Base-by-base conservation (phyloP, 1,140 invertebrate genomes). In the Leptinotarsa undecemlineata region DNA sequence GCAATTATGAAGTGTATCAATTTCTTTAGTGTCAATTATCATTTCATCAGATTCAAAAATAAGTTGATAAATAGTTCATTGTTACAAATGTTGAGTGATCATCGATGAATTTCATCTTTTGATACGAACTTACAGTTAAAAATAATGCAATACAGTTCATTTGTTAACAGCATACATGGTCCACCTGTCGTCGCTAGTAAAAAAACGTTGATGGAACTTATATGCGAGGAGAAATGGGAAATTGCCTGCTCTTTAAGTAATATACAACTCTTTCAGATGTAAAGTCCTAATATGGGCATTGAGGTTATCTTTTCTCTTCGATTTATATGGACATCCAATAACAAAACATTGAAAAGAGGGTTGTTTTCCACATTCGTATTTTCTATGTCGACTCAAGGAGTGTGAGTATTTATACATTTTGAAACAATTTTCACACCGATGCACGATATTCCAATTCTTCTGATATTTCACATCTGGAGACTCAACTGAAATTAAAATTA, bases 331-430 rank as follows among this genome's bases (percentile, higher is more conserved):
- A 79, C 88, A 88, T 15, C 76, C 77, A 23, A 48, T 19, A 42
- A 79, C 74, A 48, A 77, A 71, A 78, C 88, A 89, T 23, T 83
- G 77, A 75, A 87, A 88, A 72, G 79, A 81, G 4, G 85, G 83
- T 71, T 85, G 84, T 71, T 91, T 88, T 2, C 90, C 90, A 74
- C 91, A 92, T 76, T 92, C 90, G 75, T 91, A 89, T 68, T 88
- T 88, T 76, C 89, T 83, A 80, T 92, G 91, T 14, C 68, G 70
- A 23, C 64, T 66, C 51, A 77, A 61, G 13, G 68, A 72, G 26
- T 70, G 68, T 15, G 69, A 68, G 61, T 74, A 74, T 64, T 77
- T 77, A 47, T 77, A 77, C 26, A 42, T 47, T 21, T 76, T 76
- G n/a, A 23, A 20, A 57, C 75, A 76, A 48, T 51, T 33, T 11